These are phyloP conservation scores for Dolichoris vasculosae DNA, from an alignment of 1,140 invertebrate genomes.

Conservation along the genomic window DNA sequence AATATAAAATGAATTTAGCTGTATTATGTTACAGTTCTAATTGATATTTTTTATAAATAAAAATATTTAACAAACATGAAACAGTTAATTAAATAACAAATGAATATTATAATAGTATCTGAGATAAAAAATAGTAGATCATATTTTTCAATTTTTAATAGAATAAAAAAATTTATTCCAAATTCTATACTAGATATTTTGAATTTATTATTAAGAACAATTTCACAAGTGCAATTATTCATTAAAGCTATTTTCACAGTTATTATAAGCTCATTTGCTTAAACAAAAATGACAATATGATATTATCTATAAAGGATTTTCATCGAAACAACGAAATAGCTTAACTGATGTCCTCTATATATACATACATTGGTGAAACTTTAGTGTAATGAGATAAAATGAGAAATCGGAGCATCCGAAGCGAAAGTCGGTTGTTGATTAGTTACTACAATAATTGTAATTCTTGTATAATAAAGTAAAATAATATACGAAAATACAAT, in stretches of 20 bases:
- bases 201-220: background rate
- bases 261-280: conserved; percentile 37
- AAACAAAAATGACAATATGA: conserved; percentile 36
- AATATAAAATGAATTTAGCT: no score
- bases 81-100: no score
- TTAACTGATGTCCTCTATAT: background rate
- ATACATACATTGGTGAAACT: background rate
- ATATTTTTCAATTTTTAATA: no score
- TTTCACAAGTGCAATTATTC: conserved; percentile 1
- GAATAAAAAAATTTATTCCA: no score
- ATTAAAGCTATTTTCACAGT: background rate
- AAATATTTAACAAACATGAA: no score
- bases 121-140: no score
- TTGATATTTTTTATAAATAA: no score
- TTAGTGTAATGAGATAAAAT: conserved; percentile 20
- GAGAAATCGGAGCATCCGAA: conserved; percentile 24
- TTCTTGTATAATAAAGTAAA: conserved; percentile 12
- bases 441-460: conserved; percentile 14
- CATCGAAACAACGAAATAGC: background rate
- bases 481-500: background rate
- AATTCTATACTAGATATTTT: background rate
- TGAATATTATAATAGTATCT: no score
- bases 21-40: no score
- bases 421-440: conserved; percentile 36
- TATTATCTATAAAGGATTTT: background rate